Percentiles rank a stretch among this genome's conserved stretches.
phyloP scores from a whole-genome alignment of 1,140 invertebrate species.

The Anthonomus grandis region DNA sequence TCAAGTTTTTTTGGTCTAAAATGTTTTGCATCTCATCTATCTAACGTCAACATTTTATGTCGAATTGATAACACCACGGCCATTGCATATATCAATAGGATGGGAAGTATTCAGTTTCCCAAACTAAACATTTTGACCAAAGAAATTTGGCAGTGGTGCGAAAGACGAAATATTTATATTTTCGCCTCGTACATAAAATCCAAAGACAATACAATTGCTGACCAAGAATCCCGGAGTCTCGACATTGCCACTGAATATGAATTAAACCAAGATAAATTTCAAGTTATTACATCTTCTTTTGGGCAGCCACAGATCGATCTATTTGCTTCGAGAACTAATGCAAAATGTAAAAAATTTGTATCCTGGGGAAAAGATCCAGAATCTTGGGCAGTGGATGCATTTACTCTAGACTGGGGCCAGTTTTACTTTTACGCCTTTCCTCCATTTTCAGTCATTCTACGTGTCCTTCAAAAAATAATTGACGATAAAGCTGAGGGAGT shows the following conservation, averaged over 20 bases:
- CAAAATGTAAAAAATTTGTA: conserved; percentile 33
- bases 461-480: conserved; percentile 32
- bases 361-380: conserved; percentile 30
- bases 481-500: no score
- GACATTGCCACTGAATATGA: conserved; percentile 4
- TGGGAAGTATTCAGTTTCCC: conserved; percentile 19
- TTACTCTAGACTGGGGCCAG: conserved; percentile 17
- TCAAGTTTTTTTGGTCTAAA: conserved; percentile 9
- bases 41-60: conserved; percentile 6
- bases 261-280: conserved; percentile 12
- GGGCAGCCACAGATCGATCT: conserved; percentile 32
- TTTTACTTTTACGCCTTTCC: conserved; percentile 37
- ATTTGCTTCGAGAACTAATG: conserved; percentile 34
- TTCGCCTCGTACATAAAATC: conserved; percentile 28
- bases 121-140: conserved; percentile 3
- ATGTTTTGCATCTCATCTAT: conserved; percentile 8
- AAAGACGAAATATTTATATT: conserved; percentile 27
- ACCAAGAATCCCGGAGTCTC: conserved; percentile 30
- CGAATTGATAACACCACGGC: conserved; percentile 18
- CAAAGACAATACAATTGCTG: conserved; percentile 34
- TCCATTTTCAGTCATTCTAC: conserved; percentile 29
- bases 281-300: conserved; percentile 19
- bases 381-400: conserved; percentile 28
- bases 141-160: conserved; percentile 32
- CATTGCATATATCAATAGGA: conserved; percentile 20